phyloP scores from a whole-genome alignment of 2,888 invertebrate species.

The Brenthis hecate region DNA sequence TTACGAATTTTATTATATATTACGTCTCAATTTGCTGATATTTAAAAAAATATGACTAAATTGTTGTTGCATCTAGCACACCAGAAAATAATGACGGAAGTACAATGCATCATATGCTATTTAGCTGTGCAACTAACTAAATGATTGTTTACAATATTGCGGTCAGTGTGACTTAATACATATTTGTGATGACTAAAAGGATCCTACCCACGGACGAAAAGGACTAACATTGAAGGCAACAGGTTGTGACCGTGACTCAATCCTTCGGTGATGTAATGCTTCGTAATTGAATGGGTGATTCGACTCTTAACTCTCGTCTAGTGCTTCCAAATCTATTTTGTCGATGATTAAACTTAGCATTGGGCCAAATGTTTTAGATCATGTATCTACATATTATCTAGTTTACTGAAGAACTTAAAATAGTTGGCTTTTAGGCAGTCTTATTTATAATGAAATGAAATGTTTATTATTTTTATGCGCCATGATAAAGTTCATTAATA shows the following conservation, averaged over 20 bases:
- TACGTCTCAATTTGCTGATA: no score
- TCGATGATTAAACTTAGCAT: slow-evolving; percentile 39
- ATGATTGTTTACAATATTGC: slow-evolving; percentile 60
- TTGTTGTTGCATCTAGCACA: no score
- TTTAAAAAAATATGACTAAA: no score
- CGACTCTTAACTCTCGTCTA: slow-evolving; percentile 52
- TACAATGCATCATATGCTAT: slow-evolving; percentile 29
- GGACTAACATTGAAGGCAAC: slow-evolving; percentile 58
- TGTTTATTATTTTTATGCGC: neutral
- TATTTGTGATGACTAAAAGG: slow-evolving; percentile 71
- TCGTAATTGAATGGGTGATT: slow-evolving; percentile 72
- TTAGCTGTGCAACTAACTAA: slow-evolving; percentile 42
- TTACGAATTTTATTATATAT: no score
- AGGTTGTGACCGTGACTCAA: slow-evolving; percentile 75
- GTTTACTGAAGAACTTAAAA: slow-evolving; percentile 16
- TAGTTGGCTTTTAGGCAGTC: neutral
- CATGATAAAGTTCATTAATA: neutral
- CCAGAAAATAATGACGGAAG: neutral
- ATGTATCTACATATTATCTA: neutral
- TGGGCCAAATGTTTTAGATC: slow-evolving; percentile 25
- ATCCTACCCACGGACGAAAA: slow-evolving; percentile 66
- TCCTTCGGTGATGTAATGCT: slow-evolving; percentile 76
- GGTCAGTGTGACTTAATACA: slow-evolving; percentile 63
- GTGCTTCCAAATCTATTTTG: slow-evolving; percentile 47
- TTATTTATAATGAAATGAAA: neutral